These are phyloP conservation scores for Argyra leucocephala DNA, from an alignment of 2,888 invertebrate genomes.

Conservation along the genomic window DNA sequence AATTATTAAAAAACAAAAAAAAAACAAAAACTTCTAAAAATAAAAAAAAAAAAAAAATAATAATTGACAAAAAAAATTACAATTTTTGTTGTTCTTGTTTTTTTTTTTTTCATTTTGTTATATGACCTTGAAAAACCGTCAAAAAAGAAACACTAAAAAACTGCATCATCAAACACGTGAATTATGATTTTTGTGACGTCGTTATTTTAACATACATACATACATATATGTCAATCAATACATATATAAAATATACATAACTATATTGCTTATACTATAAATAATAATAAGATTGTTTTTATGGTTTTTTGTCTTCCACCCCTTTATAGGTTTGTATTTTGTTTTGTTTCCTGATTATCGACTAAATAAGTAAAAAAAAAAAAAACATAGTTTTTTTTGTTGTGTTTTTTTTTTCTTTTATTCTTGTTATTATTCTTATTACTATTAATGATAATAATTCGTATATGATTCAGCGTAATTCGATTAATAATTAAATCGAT, in stretches of 20 bases:
- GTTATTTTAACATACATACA: background rate
- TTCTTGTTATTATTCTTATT: no score
- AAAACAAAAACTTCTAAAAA: no score
- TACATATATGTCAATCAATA: background rate
- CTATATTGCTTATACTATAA: no score
- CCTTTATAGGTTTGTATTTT: background rate
- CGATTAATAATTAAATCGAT: background rate
- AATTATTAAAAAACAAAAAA: no score
- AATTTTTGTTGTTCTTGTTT: no score
- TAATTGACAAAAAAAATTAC: no score
- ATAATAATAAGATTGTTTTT: background rate
- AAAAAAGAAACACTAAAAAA: background rate
- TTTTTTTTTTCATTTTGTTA: no score
- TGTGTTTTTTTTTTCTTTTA: no score
- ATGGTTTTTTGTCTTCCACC: background rate
- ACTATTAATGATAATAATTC: background rate
- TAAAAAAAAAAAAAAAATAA: no score
- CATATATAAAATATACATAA: no score
- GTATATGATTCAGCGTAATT: background rate
- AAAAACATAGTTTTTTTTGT: no score
- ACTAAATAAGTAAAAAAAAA: background rate
- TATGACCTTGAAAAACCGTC: background rate
- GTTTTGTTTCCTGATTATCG: conserved; percentile 3
- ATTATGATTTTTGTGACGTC: background rate
- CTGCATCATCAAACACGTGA: background rate